Percentiles rank a stretch among this genome's conserved stretches.
Evolutionary conservation across 2,797 vertebrate species (phyloP).

Genomic region (Galagoides demidoff): DNA sequence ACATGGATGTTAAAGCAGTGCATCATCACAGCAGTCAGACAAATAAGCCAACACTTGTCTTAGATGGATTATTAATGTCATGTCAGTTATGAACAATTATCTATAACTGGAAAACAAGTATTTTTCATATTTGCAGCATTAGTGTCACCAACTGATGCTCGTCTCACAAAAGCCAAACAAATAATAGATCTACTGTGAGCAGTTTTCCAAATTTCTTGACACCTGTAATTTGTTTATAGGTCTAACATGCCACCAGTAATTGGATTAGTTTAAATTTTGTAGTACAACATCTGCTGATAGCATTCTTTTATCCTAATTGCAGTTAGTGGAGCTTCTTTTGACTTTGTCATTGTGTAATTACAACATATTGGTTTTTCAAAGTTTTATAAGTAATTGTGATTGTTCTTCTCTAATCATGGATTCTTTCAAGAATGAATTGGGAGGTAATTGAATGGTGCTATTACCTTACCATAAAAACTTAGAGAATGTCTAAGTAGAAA

Average conservation of each 20-base stretch:
- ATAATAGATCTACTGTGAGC: slow-evolving; percentile 60
- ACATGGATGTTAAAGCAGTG: background rate
- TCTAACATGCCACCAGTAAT: slow-evolving; percentile 70
- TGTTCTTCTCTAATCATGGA: slow-evolving; percentile 24
- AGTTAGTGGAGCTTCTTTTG: slow-evolving; percentile 68
- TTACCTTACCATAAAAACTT: background rate
- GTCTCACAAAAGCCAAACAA: slow-evolving; percentile 70
- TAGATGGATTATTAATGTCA: slow-evolving; percentile 76
- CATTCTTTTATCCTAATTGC: slow-evolving; percentile 61
- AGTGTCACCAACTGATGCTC: slow-evolving; percentile 63
- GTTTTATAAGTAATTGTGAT: slow-evolving; percentile 53
- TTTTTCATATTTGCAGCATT: slow-evolving; percentile 69
- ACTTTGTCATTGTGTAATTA: slow-evolving; percentile 69
- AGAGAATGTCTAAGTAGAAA: slow-evolving; percentile 2
- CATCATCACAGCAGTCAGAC: slow-evolving; percentile 26
- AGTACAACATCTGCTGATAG: slow-evolving; percentile 58
- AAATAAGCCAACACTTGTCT: slow-evolving; percentile 68
- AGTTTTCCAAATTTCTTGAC: slow-evolving; percentile 69
- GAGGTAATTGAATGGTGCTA: background rate
- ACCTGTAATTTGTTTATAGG: slow-evolving; percentile 63
- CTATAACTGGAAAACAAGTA: slow-evolving; percentile 70
- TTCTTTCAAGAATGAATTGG: slow-evolving; percentile 13
- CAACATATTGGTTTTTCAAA: slow-evolving; percentile 43
- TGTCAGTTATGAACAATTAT: slow-evolving; percentile 78
- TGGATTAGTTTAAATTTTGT: slow-evolving; percentile 64